Evolutionary conservation across 2,888 invertebrate species (phyloP), one percentile per base, ranked within the genome.

Genomic region (Cheilosia soror): DNA sequence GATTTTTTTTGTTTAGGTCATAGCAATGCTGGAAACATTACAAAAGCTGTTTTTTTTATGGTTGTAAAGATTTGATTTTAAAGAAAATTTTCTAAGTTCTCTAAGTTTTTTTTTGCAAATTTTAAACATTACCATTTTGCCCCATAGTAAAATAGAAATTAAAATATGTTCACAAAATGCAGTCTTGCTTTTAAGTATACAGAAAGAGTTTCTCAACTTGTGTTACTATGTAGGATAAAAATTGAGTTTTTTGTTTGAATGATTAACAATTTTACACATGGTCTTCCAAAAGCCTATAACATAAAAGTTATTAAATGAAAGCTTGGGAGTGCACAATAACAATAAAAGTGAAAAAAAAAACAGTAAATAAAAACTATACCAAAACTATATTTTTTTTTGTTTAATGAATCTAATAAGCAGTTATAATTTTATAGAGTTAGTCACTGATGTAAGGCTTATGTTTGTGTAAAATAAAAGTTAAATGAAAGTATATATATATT

Each of bases 11-110:
- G 31, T 80, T 72, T 65, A 79, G 76, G 73, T 81, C 76, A 85
- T 88, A 88, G 86, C 88, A 87, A 87, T 86, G 88, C 86, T 87
- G 77, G 88, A 88, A 88, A 88, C 88, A 87, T 88, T 88, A 88
- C 88, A 88, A 88, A 88, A 88, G 88, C 88, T 80, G 80, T 78
- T 85, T 66, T 31, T 80, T 80, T 76, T 81, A 55, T 27, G 31
- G 60, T 62, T 66, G 60, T 62, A 63, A 65, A 69, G 72, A 60
- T 42, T 58, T 31, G 25, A 73, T 51, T 71, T 49, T 51, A 77
- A 73, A 68, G 49, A 66, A 58, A 58, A 71, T 47, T 49, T 71
- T 81, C 55, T 58, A 77, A 66, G 57, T 68, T 77, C 29, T 57
- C 80, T 81, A 80, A 13, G 47, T 58, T 51, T 40, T 3, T 20